Evolutionary conservation across 2,113 vertebrate species (phyloP), one percentile per base, ranked within the genome.

Genomic region (Neotoma lepida): DNA sequence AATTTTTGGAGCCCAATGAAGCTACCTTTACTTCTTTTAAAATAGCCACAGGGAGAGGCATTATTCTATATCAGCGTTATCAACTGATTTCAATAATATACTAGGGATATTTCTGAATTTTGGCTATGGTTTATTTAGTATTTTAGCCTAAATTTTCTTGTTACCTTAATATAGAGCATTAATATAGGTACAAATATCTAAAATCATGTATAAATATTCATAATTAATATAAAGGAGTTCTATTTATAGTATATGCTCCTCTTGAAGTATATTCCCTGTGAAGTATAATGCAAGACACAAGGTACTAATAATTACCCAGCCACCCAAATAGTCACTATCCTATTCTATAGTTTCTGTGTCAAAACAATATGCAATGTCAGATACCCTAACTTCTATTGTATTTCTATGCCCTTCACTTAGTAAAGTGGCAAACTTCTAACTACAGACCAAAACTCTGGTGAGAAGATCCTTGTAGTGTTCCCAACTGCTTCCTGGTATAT

Each of bases 231-330:
- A 95, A 95, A 71, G 95, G 86, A 93, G 89, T 73, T 66, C 87
- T 96, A 87, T 96, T 93, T 96, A 87, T 96, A 95, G 94, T 89
- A 89, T 61, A 89, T 85, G 41, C 73, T 44, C 82, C 93, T 95
- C 63, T 94, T 84, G 89, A 94, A 20, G 0, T 89, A 94, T 35
- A 9, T 97, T 94, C 90, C 96, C 93, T 80, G 68, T 22, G 89
- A 97, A 94, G 89, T 86, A 94, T 89, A 93, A 96, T 90, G 56
- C 73, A 96, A 91, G 96, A 91, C 33, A 91, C 97, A 98, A 97
- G 97, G 98, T 97, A 95, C 97, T 56, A 89, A 97, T 94, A 71
- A 49, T 92, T 97, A 95, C 91, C 85, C 95, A 96, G 93, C 20
- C 70, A 80, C 94, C 18, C 8, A 41, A 82, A 93, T 78, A 63